Base-by-base conservation (phyloP, 2,113 vertebrate genomes). In the Bufo gargarizans region DNA sequence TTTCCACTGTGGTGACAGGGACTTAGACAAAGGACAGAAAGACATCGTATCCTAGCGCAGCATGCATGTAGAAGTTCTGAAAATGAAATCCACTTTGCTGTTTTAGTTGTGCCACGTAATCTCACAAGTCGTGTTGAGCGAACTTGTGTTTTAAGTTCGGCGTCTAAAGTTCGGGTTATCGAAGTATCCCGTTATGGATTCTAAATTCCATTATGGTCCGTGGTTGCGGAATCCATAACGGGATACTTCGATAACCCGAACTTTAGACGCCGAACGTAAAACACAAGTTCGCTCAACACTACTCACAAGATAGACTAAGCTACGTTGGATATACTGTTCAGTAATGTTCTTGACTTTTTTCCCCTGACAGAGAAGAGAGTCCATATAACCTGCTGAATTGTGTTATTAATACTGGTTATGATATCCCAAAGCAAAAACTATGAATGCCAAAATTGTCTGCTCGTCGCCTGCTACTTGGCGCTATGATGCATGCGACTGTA, bases 341-440 rank as follows among this genome's bases (percentile, higher is more conserved):
- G 22, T 19, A 74, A 74, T 74, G 16, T 45, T 74, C 14, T 49
- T 12, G 3, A 47, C 71, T 19, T 16, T 74, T 72, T 45, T 74
- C 47, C 69, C 72, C 16, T 20, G 4, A 50, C 47, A 76, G 45
- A 20, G 47, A 9, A 20, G 9, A 10, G 17, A 50, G 13, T 4
- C 3, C 13, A 10, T 50, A 76, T 20, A 16, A 16, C 56, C 22
- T 14, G 19, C 16, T 76, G 17, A 76, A 76, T 20, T 49, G 72
- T 76, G 72, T 50, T 76, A 50, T 76, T 76, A 80, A 58, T 58
- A 58, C 16, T 19, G 78, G 14, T 16, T 80, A 59, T 80, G 53
- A 43, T 80, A 22, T 80, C 78, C 78, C 56, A 59, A 80, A 58
- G 53, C 56, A 33, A 80, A 22, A 58, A 80, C 50, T 58, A 80